These are phyloP conservation scores for Mesorhabditis sp. DNA, from an alignment of 2,888 invertebrate species.

Conservation along the genomic window DNA sequence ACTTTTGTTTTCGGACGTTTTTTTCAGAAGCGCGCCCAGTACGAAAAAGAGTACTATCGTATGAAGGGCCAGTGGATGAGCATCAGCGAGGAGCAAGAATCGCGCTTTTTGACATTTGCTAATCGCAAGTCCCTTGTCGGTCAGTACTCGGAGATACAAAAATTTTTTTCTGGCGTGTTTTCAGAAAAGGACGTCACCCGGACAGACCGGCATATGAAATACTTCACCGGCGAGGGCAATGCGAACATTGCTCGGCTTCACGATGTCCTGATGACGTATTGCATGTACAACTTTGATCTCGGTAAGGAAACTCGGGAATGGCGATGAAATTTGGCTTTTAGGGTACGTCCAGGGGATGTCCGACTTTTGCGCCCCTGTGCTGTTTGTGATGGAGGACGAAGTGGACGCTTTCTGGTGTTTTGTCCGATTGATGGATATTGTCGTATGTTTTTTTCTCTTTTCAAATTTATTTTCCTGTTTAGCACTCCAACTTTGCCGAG, in stretches of 20 bases:
- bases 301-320: constrained; percentile 61
- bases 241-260: constrained; percentile 78
- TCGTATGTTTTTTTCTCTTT: constrained; percentile 67
- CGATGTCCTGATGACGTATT: constrained; percentile 93
- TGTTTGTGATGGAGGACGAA: constrained; percentile 83
- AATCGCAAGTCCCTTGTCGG: constrained; percentile 86
- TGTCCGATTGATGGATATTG: constrained; percentile 91
- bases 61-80: constrained; percentile 94
- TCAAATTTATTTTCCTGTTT: constrained; percentile 42
- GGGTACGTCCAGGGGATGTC: constrained; percentile 87
- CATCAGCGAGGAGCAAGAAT: constrained; percentile 81
- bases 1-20: not conserved
- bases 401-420: constrained; percentile 98
- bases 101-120: constrained; percentile 78
- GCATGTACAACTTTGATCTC: constrained; percentile 97
- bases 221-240: constrained; percentile 88
- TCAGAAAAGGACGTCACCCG: constrained; percentile 92
- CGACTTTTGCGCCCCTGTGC: constrained; percentile 86
- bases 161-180: not conserved
- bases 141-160: constrained; percentile 52
- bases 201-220: constrained; percentile 84
- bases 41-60: constrained; percentile 59
- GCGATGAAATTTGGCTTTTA: constrained; percentile 27
- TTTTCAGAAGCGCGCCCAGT: constrained; percentile 67
- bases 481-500: constrained; percentile 88